Evolutionary conservation across 2,113 vertebrate genomes (phyloP).

Genomic region (Chlorodrepanis virens): DNA sequence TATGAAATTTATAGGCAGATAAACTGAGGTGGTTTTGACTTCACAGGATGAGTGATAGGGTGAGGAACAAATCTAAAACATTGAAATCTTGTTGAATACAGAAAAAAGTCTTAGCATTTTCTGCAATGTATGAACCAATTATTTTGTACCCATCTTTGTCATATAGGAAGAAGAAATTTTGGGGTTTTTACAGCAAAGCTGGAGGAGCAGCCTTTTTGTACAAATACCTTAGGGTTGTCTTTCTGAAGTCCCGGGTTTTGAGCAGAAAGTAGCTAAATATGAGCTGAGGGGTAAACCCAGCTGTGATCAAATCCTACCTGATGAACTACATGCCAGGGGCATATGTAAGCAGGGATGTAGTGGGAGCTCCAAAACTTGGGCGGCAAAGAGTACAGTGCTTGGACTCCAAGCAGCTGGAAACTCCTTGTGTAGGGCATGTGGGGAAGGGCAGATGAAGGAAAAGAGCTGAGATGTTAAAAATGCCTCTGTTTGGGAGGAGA

Average conservation of each 20-base stretch:
- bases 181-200: background rate
- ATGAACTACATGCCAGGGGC: background rate
- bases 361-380: background rate
- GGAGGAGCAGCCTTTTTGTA: background rate
- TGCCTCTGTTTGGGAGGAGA: background rate
- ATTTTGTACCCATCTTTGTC: background rate
- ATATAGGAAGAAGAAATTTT: background rate
- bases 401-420: background rate
- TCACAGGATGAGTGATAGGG: background rate
- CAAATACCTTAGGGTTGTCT: background rate
- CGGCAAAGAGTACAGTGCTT: background rate
- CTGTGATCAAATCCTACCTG: background rate
- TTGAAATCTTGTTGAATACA: background rate
- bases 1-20: background rate
- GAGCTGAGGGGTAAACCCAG: background rate
- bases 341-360: background rate
- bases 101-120: background rate
- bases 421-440: rapidly evolving
- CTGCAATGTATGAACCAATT: background rate
- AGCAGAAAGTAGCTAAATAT: background rate
- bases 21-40: background rate
- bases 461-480: background rate
- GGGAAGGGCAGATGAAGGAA: background rate
- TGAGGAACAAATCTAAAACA: background rate
- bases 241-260: background rate